phyloP scores from a whole-genome alignment of 2,113 vertebrate species.

The Leptobrachium ailaonicum region DNA sequence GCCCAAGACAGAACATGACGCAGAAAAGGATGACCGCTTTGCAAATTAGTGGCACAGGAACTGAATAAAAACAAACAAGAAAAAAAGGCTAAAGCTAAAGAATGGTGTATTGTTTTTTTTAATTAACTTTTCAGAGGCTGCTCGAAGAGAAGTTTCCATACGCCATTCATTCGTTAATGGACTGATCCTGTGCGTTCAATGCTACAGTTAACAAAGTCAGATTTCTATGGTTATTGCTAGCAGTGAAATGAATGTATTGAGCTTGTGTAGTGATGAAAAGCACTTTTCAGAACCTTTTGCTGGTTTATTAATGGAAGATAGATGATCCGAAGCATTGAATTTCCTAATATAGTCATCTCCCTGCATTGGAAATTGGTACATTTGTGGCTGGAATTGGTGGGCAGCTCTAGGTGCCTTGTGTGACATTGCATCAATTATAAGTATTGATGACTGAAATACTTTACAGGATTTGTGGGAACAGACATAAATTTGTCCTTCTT shows the following conservation, averaged over 20 bases:
- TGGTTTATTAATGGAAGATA: slow-evolving; percentile 12
- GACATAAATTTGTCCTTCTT: too few relatives aligned
- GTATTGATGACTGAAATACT: too few relatives aligned
- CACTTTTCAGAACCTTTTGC: slow-evolving; percentile 1
- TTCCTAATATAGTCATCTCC: background rate
- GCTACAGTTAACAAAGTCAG: slow-evolving; percentile 29
- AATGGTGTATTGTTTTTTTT: slow-evolving; percentile 13
- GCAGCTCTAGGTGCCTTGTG: too few relatives aligned
- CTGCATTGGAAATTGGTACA: too few relatives aligned
- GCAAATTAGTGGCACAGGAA: slow-evolving; percentile 8
- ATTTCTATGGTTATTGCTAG: slow-evolving; percentile 4
- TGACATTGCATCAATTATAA: too few relatives aligned
- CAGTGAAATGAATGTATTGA: slow-evolving; percentile 2
- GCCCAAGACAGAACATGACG: background rate
- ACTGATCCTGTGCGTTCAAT: slow-evolving; percentile 20
- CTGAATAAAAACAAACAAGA: background rate
- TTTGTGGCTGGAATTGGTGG: too few relatives aligned
- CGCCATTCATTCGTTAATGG: slow-evolving; percentile 7
- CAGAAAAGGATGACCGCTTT: background rate
- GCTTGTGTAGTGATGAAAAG: slow-evolving; percentile 22
- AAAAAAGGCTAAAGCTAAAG: slow-evolving; percentile 9
- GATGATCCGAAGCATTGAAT: background rate
- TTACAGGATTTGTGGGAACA: too few relatives aligned
- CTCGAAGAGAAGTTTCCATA: slow-evolving; percentile 27
- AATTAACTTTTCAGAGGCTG: slow-evolving; percentile 24